Base-by-base conservation (phyloP, 1,140 invertebrate genomes). In the Drosophila auraria region DNA sequence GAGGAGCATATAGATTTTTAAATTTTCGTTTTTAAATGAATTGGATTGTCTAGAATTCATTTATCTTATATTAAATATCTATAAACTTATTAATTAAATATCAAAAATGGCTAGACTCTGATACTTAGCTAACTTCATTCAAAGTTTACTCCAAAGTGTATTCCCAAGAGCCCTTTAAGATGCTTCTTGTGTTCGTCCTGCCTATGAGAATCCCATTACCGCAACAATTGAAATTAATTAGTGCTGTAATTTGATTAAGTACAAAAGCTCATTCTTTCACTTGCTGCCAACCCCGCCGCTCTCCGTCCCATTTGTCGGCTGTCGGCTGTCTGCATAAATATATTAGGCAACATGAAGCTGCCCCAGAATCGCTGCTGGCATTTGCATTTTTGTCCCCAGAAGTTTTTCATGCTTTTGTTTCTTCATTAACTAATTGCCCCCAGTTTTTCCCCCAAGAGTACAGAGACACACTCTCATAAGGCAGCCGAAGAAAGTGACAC, bases 171-270 rank as follows among this genome's bases (percentile, higher is more conserved):
- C 64, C 38, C n/a, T 5, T 49, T 51, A 58, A 59, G 51, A 72
- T 50, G 44, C 27, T 72, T 69, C 30, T 72, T 27, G 42, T 60
- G 70, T 73, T 70, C 44, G n/a, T 40, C 36, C 36, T 44, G 36
- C 66, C 47, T 38, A 69, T 33, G 6, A 36, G 30, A 61, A 73
- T 49, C 36, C 56, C 53, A 51, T 72, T 73, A 72, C 70, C 23
- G 45, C 70, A 69, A 83, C 84, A 89, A 83, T 87, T 83, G 72
- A 83, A 87, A 80, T 89, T 84, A 89, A 89, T 89, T 89, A 89
- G 81, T 53, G 68, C 65, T 80, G 78, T 89, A 84, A 87, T 84
- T 89, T 87, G 73, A 87, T 89, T 89, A 87, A 78, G 80, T 70
- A 71, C 58, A 64, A 79, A 65, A 45, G 53, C 58, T 51, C 65